phyloP scores from a whole-genome alignment of 2,888 invertebrate species.

The Cybosia mesomella region DNA sequence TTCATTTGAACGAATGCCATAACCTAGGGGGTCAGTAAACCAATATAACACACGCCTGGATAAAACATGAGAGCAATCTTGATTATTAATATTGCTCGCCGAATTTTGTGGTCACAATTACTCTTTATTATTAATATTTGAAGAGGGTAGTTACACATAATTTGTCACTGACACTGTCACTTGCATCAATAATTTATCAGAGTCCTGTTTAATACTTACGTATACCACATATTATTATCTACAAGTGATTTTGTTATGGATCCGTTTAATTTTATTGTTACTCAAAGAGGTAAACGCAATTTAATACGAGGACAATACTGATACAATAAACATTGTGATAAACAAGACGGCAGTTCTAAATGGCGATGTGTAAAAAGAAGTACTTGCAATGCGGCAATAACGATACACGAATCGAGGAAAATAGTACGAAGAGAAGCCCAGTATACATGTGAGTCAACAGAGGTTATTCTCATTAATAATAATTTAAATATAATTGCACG shows the following conservation, averaged over 20 bases:
- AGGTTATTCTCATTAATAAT: neutral
- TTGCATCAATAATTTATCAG: too few relatives aligned
- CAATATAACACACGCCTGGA: slow-evolving; percentile 6
- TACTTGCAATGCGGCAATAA: neutral
- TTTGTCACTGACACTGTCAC: too few relatives aligned
- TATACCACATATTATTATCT: slow-evolving; percentile 7
- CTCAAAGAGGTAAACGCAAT: too few relatives aligned
- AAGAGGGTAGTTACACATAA: too few relatives aligned
- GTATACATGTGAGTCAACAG: slow-evolving; percentile 5
- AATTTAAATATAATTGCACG: slow-evolving; percentile 5
- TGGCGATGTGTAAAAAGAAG: too few relatives aligned
- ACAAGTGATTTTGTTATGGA: slow-evolving; percentile 8
- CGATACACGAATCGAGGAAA: slow-evolving; percentile 8
- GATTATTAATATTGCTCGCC: slow-evolving; percentile 9
- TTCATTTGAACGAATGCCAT: too few relatives aligned
- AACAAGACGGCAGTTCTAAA: too few relatives aligned
- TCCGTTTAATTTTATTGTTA: too few relatives aligned
- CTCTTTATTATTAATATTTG: too few relatives aligned
- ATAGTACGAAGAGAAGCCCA: slow-evolving; percentile 5
- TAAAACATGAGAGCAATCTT: slow-evolving; percentile 6
- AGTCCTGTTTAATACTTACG: slow-evolving; percentile 7
- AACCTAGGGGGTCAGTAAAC: neutral
- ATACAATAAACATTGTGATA: too few relatives aligned
- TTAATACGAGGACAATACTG: too few relatives aligned
- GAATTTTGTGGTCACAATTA: too few relatives aligned